Evolutionary conservation across 2,888 invertebrate genomes (phyloP).

Genomic region (Xylocampa areola): DNA sequence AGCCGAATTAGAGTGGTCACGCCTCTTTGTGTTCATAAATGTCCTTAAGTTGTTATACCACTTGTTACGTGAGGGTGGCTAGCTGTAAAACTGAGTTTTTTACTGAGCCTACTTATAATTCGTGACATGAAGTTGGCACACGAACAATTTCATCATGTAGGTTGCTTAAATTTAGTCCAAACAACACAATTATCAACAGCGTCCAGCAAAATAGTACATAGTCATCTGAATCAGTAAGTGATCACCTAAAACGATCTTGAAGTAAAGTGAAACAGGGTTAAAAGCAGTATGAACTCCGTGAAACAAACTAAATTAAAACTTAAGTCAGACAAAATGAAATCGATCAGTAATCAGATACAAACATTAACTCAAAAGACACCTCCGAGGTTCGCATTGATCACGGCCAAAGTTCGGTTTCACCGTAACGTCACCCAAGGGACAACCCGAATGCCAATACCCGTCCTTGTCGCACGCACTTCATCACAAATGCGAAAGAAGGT

Average conservation of each 20-base stretch:
- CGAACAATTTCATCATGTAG: not conserved
- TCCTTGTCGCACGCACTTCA: constrained; percentile 74
- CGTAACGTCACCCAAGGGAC: constrained; percentile 82
- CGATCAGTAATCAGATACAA: constrained; percentile 74
- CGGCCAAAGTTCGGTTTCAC: constrained; percentile 81
- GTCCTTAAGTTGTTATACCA: constrained; percentile 72
- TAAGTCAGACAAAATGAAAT: constrained; percentile 63
- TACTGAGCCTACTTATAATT: constrained; percentile 34
- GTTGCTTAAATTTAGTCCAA: no score
- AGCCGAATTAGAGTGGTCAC: constrained; percentile 81
- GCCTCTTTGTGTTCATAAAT: constrained; percentile 77
- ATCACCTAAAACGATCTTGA: no score
- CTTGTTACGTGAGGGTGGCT: constrained; percentile 69
- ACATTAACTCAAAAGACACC: constrained; percentile 83
- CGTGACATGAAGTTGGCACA: constrained; percentile 9
- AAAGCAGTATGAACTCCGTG: no score
- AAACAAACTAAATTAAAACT: constrained; percentile 59
- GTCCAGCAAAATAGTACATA: no score
- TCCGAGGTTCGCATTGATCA: constrained; percentile 84
- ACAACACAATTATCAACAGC: no score
- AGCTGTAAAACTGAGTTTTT: constrained; percentile 45
- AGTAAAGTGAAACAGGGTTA: no score
- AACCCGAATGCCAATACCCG: constrained; percentile 68
- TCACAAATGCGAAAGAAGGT: constrained; percentile 73
- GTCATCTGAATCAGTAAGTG: no score